phyloP scores from a whole-genome alignment of 2,888 invertebrate species.

The Rhogogaster chlorosoma region DNA sequence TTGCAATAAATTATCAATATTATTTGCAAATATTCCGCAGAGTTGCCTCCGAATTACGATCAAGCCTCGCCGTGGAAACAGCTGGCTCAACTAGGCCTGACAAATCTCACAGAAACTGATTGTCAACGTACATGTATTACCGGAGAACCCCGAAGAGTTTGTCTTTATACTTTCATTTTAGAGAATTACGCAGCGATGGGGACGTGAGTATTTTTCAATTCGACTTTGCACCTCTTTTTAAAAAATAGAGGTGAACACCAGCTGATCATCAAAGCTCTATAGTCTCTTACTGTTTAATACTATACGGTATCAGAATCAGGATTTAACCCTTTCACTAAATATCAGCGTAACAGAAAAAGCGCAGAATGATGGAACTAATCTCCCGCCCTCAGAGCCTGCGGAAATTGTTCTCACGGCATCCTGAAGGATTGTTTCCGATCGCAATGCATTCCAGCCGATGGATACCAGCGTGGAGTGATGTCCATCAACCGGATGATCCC shows the following conservation, averaged over 20 bases:
- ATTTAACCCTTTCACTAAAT: neutral
- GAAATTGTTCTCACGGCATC: conserved; percentile 44
- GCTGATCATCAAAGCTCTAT: neutral
- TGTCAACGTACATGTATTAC: conserved; percentile 10
- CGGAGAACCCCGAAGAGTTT: conserved; percentile 65
- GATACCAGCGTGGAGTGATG: conserved; percentile 47
- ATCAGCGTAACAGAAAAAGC: neutral
- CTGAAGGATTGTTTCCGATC: conserved; percentile 27
- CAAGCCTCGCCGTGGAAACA: neutral
- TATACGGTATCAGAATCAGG: neutral
- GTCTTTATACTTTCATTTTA: conserved; percentile 76
- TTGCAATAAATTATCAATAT: neutral
- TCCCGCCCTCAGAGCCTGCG: conserved; percentile 40
- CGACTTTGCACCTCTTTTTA: neutral
- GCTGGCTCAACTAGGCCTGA: neutral
- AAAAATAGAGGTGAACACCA: neutral
- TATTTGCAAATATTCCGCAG: neutral
- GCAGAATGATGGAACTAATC: neutral
- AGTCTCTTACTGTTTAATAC: neutral
- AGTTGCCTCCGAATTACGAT: neutral
- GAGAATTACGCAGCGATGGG: conserved; percentile 78
- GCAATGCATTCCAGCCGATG: conserved; percentile 50
- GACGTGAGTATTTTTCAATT: conserved; percentile 66
- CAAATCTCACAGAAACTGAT: neutral
- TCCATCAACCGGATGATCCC: conserved; percentile 49